Evolutionary conservation across 2,888 invertebrate species (phyloP).

Genomic region (Diadromus collaris): DNA sequence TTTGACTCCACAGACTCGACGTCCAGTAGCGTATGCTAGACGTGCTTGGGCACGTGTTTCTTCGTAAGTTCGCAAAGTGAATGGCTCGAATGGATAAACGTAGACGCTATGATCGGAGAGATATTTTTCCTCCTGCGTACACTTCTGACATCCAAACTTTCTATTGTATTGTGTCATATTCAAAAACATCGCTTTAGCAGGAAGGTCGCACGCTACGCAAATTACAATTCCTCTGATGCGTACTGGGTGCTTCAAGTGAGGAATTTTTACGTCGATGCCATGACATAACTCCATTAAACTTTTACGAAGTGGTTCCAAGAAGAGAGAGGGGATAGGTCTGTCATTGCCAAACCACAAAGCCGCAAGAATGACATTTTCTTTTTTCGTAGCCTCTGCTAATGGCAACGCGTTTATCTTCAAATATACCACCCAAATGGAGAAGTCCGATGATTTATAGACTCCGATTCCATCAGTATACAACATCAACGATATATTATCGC

Average conservation of each 20-base stretch:
- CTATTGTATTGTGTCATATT: not conserved
- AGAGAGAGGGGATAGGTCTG: not conserved
- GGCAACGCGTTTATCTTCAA: conserved; percentile 20
- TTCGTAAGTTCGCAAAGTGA: not conserved
- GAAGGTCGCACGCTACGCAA: conserved; percentile 7
- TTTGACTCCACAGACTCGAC: not conserved
- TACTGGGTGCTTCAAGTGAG: not conserved
- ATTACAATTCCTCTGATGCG: conserved; percentile 2
- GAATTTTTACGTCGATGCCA: conserved; percentile 10
- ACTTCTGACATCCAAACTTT: too few relatives aligned
- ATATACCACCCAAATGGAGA: conserved; percentile 15
- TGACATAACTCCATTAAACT: not conserved
- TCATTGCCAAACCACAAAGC: conserved; percentile 12
- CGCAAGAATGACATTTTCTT: conserved; percentile 18
- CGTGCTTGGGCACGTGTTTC: not conserved
- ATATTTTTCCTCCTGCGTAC: not conserved
- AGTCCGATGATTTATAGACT: conserved; percentile 15
- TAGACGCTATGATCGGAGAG: not conserved
- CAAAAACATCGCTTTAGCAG: not conserved
- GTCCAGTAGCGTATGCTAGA: not conserved
- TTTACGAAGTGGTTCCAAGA: not conserved
- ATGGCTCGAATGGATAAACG: not conserved
- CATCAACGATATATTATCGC: conserved; percentile 11
- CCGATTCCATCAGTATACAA: conserved; percentile 8
- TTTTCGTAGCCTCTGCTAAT: not conserved